Evolutionary conservation across 2,797 vertebrate genomes (phyloP).

Genomic region (Phalanger gymnotis): DNA sequence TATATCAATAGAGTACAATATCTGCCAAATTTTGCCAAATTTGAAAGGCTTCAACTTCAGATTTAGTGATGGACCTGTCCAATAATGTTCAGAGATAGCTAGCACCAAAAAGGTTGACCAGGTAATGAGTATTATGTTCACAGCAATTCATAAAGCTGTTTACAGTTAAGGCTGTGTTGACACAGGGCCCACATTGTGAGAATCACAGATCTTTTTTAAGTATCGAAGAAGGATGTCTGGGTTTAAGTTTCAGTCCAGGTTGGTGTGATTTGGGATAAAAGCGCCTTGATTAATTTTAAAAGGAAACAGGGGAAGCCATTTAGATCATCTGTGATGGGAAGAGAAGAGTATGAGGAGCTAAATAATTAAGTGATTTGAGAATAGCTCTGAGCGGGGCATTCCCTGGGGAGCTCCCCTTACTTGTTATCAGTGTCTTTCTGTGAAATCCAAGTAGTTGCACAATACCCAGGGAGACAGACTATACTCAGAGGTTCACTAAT

Average conservation of each 20-base stretch:
- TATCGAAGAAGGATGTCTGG: background rate
- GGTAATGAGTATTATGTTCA: background rate
- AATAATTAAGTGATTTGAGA: conserved; percentile 43
- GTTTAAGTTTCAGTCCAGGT: background rate
- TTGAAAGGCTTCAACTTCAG: background rate
- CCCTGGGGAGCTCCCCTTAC: fast-evolving
- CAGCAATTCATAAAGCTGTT: background rate
- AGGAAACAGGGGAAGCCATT: background rate
- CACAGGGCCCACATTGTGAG: background rate
- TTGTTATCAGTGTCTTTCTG: background rate
- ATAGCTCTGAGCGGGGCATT: background rate
- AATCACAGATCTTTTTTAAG: background rate
- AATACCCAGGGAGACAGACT: background rate
- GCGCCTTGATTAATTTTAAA: background rate
- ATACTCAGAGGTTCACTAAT: background rate
- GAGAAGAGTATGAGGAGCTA: background rate
- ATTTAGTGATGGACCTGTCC: background rate
- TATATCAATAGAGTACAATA: background rate
- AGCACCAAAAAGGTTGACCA: background rate
- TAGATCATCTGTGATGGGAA: background rate
- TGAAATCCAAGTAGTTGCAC: background rate
- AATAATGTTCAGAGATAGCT: background rate
- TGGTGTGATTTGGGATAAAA: background rate
- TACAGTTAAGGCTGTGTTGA: background rate
- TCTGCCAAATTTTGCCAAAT: background rate